A percentile compares a stretch with the other conserved stretches of the same genome.
Conservation (phyloP, 2,797 vertebrate genomes). For the Spea hammondii region DNA sequence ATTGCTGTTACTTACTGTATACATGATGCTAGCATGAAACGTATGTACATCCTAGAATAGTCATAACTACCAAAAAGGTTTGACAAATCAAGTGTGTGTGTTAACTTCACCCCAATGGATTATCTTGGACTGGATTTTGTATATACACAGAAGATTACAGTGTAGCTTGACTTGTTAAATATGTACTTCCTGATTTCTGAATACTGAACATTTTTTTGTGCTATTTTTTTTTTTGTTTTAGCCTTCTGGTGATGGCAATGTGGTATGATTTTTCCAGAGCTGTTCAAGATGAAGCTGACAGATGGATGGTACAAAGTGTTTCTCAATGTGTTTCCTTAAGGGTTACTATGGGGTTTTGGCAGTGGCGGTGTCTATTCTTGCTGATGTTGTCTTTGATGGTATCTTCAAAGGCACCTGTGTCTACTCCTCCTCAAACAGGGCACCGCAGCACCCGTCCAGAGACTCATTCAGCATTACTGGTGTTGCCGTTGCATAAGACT, state of each 20-base stretch:
- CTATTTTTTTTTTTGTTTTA: background rate
- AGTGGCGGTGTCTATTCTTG: constrained; percentile 6
- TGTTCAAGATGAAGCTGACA: background rate
- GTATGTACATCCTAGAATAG: too few species aligned
- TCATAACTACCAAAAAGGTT: too few species aligned
- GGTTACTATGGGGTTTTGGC: background rate
- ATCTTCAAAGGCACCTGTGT: background rate
- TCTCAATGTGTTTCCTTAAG: background rate
- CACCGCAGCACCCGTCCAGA: background rate
- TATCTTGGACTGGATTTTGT: too few species aligned
- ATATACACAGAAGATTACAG: too few species aligned
- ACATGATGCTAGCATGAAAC: too few species aligned
- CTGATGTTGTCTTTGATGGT: background rate
- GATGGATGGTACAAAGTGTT: background rate
- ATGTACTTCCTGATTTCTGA: too few species aligned
- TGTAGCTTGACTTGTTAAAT: too few species aligned
- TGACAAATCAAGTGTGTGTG: too few species aligned
- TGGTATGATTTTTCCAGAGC: background rate
- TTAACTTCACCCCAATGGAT: too few species aligned
- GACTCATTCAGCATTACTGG: background rate
- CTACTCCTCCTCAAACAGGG: background rate
- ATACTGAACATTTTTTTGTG: too few species aligned
- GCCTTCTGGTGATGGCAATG: constrained; percentile 3
- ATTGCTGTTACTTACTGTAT: too few species aligned
- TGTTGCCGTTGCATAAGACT: background rate